Evolutionary conservation across 2,888 invertebrate species (phyloP).

Genomic region (Drosophila histrio): DNA sequence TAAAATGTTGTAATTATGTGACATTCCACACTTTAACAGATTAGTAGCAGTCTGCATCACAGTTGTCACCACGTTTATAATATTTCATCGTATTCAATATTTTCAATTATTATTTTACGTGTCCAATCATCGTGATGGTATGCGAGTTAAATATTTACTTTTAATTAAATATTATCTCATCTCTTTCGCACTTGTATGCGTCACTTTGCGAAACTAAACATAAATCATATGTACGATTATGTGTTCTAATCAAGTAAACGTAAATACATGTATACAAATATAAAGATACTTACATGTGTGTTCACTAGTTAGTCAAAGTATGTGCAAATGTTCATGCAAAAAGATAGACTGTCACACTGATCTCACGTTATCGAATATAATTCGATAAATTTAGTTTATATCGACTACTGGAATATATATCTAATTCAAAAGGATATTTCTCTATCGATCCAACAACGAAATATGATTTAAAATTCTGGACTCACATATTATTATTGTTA

Average conservation of each 20-base stretch:
- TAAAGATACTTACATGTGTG: neutral
- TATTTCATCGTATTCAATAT: neutral
- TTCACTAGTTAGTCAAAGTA: neutral
- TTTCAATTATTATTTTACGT: neutral
- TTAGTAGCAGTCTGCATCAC: neutral
- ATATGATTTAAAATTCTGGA: too few species aligned
- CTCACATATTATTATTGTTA: too few species aligned
- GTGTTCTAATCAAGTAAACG: neutral
- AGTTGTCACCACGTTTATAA: neutral
- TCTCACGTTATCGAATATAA: neutral
- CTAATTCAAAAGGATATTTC: too few species aligned
- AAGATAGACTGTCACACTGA: slow-evolving; percentile 4
- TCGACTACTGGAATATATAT: neutral
- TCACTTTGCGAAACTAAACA: neutral
- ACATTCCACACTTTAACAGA: too few species aligned
- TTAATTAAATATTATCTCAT: too few species aligned
- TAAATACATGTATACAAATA: neutral
- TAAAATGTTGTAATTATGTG: neutral
- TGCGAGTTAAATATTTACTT: neutral
- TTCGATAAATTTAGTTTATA: neutral
- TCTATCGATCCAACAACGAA: too few species aligned
- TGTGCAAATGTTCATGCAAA: neutral
- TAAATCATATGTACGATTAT: neutral
- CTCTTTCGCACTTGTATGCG: neutral
- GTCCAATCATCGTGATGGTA: neutral